Conservation (phyloP, 2,888 invertebrate genomes). For the Cephus sareptanus region DNA sequence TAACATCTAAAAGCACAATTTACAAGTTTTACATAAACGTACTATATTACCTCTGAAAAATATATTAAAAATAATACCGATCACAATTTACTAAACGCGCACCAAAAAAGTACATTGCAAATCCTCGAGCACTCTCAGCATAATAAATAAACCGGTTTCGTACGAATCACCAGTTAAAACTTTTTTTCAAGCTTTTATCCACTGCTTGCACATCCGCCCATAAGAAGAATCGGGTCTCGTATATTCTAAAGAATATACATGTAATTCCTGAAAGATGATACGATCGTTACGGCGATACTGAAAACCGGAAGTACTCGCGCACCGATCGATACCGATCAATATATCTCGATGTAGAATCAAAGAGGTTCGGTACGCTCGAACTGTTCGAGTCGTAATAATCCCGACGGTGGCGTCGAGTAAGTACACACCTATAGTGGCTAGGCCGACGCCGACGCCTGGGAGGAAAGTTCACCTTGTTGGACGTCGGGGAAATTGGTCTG, state of each 20-base stretch:
- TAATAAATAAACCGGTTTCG: background rate
- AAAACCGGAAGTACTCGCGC: background rate
- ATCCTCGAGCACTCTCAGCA: background rate
- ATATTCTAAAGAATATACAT: background rate
- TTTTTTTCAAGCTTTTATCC: background rate
- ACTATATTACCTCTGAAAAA: background rate
- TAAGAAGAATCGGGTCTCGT: background rate
- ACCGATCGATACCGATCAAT: background rate
- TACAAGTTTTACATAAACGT: background rate
- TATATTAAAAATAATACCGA: background rate
- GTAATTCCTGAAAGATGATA: background rate
- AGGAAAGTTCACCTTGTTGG: background rate
- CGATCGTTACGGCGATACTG: background rate
- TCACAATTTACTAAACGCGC: background rate
- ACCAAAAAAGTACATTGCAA: background rate
- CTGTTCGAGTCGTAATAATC: background rate
- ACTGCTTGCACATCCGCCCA: background rate
- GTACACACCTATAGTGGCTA: background rate
- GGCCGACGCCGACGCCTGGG: background rate
- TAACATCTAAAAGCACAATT: background rate
- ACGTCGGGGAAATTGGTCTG: constrained; percentile 22
- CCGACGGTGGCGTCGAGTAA: background rate
- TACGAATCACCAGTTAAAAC: background rate
- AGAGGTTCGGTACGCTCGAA: background rate
- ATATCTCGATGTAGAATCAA: background rate